Percentiles rank a stretch among this genome's conserved stretches.
phyloP scores from a whole-genome alignment of 2,113 vertebrate genomes.

The Spea multiplicata region DNA sequence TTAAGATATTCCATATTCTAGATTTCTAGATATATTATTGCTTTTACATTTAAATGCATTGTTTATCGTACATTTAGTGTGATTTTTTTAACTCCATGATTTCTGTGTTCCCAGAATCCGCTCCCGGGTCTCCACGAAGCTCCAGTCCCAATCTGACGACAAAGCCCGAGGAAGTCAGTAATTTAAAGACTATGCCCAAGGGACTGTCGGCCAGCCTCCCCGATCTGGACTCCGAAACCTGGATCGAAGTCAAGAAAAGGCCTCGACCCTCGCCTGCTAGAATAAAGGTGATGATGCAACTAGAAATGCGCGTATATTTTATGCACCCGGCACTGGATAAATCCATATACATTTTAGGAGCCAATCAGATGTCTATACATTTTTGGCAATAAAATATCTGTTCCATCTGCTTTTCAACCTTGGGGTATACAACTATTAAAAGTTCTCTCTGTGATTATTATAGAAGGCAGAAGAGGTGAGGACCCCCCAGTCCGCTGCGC shows the following conservation, averaged over 20 bases:
- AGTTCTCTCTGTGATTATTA: constrained; percentile 49
- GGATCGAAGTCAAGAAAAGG: constrained; percentile 98
- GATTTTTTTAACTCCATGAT: background rate
- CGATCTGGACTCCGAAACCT: constrained; percentile 92
- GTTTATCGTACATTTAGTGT: background rate
- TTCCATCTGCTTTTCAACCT: too few relatives aligned
- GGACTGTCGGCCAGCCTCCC: constrained; percentile 93
- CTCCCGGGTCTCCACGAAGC: constrained; percentile 74
- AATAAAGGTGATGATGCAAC: constrained; percentile 71
- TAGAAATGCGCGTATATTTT: too few relatives aligned
- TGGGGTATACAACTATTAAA: too few relatives aligned
- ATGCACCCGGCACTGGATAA: too few relatives aligned
- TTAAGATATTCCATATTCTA: too few relatives aligned
- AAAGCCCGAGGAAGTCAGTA: constrained; percentile 81
- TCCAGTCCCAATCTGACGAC: constrained; percentile 66
- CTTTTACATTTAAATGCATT: too few relatives aligned
- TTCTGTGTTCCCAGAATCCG: constrained; percentile 59
- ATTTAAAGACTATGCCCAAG: constrained; percentile 95
- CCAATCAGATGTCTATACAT: background rate
- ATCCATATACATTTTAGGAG: too few relatives aligned
- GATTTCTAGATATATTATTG: too few relatives aligned
- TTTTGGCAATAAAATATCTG: background rate
- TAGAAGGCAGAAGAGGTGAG: constrained; percentile 79
- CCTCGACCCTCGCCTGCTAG: constrained; percentile 86
- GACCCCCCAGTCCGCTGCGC: constrained; percentile 56